Evolutionary conservation across 2,113 vertebrate species (phyloP), one percentile per base, ranked within the genome.

Genomic region (Heterotis niloticus): DNA sequence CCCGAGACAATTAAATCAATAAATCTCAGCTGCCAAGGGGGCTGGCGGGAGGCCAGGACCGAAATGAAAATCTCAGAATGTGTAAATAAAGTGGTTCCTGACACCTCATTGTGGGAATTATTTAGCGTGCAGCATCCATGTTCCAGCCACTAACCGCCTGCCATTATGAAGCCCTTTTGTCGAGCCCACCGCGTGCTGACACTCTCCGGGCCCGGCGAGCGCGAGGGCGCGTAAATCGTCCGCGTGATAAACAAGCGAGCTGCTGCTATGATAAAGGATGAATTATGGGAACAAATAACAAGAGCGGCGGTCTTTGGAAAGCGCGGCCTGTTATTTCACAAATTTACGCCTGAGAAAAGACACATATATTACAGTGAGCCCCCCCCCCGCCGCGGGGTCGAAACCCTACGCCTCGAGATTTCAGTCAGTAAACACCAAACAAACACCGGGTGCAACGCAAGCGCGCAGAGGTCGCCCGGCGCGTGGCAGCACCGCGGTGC

Each of bases 1-100:
- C 94, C 93, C 92, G 91, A 93, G 93, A 93, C 94, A 95, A 95
- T 96, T 95, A 96, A 95, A 94, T 94, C 94, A 94, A 96, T 95
- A 96, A 94, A 95, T 96, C 93, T 95, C 92, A 92, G 90, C 92
- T 95, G 95, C 95, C 94, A 94, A 91, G 82, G 44, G 85, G 88
- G 86, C 86, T 94, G 94, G 93, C 90, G 81, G 0, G 0, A 20
- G 87, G 93, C 94, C 93, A 94, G 86, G 85, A 90, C 34, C 92
- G 90, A 93, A 94, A 95, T 94, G 92, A 94, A 95, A 95, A 92
- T 91, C 87, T 0, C 2, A 54, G 91, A 93, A 94, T 94, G 91
- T 91, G 93, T 94, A 94, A 96, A 95, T 94, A 94, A 94, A 95
- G 94, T 78, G 90, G 86, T 90, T 92, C 88, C 89, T 94, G 93